Conservation (phyloP, 92 coral and sea anemone genomes). For the Palythoa grandis region DNA sequence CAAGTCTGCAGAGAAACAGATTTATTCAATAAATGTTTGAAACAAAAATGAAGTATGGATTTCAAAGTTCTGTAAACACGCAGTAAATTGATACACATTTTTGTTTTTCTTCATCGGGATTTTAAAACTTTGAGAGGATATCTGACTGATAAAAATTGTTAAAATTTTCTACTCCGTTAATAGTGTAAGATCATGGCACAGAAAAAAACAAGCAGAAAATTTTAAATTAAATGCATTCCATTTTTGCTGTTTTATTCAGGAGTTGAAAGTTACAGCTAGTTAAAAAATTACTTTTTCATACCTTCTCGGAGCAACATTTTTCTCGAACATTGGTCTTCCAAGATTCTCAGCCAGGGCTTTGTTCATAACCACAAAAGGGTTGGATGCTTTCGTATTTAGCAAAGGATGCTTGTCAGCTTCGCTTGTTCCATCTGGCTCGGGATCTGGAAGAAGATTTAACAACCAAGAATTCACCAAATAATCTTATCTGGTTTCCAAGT, state of each 20-base stretch:
- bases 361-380: constrained; percentile 92
- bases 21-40: neutral
- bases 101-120: too few relatives aligned
- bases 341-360: constrained; percentile 89
- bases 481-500: too few relatives aligned
- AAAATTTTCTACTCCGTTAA: too few relatives aligned
- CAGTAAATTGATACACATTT: too few relatives aligned
- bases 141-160: too few relatives aligned
- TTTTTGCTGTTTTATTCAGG: too few relatives aligned
- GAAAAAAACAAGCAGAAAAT: too few relatives aligned
- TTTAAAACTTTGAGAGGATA: too few relatives aligned
- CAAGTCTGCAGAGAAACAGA: constrained; percentile 68
- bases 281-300: constrained; percentile 23
- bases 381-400: constrained; percentile 58
- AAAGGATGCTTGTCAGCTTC: constrained; percentile 38
- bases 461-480: neutral
- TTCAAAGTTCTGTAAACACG: neutral
- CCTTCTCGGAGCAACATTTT: constrained; percentile 89
- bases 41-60: neutral
- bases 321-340: constrained; percentile 95
- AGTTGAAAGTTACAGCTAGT: too few relatives aligned
- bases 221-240: too few relatives aligned
- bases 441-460: neutral
- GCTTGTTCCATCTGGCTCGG: constrained; percentile 13
- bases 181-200: too few relatives aligned